Evolutionary conservation across 2,113 vertebrate species (phyloP), one percentile per base, ranked within the genome.

Genomic region (Alouatta palliata): DNA sequence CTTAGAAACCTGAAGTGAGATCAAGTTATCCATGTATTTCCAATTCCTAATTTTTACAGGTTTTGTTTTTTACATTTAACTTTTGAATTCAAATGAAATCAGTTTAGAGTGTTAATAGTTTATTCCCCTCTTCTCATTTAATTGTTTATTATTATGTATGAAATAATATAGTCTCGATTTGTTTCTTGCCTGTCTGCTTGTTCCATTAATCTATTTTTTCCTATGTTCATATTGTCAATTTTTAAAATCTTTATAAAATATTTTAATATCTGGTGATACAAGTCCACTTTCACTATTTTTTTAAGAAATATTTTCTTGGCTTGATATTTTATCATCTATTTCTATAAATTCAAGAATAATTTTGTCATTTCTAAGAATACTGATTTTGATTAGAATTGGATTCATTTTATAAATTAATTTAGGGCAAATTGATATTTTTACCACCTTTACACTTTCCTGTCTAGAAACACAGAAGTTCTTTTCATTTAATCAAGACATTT

Each of bases 181-280:
- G 6, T 56, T 83, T 70, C 27, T 90, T 49, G 16, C 16, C 20
- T 91, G 0, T 66, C 3, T 92, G 10, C 12, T 56, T 71, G 2
- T 86, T 87, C 30, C 30, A 56, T 47, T 95, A 56, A 86, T 92
- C 4, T 68, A 19, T 75, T 91, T 8, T 96, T 89, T 91, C 49
- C 12, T 83, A 11, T 79, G 40, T 5, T 92, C 93, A 1, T 64
- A 87, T 71, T 87, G 94, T n/a, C 40, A 68, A 17, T 75, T 96
- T 97, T 71, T 25, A 82, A 11, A 90, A 94, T 45, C 49, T 95
- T 91, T 96, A 77, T 82, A 87, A 95, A 68, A 77, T 77, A 43
- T 8, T 52, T 94, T 61, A 91, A 21, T 90, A 64, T 71, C 21
- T 87, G 23, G 58, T 68, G n/a, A 70, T 77, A 85, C 14, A 75